Evolutionary conservation across 2,888 invertebrate genomes (phyloP), one percentile per base, ranked within the genome.

Genomic region (Atethmia centrago): DNA sequence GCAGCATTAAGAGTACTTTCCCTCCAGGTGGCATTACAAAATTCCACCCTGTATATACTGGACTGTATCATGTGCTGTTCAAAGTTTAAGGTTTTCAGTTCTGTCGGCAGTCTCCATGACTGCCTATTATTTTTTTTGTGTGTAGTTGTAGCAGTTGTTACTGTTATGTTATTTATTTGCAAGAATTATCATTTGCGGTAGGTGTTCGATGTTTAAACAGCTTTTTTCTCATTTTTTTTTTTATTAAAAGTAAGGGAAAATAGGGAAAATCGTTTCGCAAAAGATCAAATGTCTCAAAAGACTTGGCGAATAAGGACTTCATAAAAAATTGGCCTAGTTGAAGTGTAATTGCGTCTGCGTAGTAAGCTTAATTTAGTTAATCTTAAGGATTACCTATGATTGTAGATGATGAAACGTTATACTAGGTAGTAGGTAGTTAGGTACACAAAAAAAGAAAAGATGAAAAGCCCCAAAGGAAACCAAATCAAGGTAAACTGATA

Each of bases 211-310:
- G 47, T 40, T 65, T 51, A 7, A 51, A 58, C 9, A 12, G 49
- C 25, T 36, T 51, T 31, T 40, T 45, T 2, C 53, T 25, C 10
- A 12, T 7, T 31, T 63, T 0, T 10, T 10, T 49, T n/a, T n/a
- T 64, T 16, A n/a, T 12, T 8, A 28, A 36, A 63, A 10, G 16
- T 45, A 45, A 66, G 19, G 14, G 10, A 10, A 10, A 59, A 66
- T 45, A 31, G 25, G 58, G 45, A 59, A 63, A 74, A 42, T 36
- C 28, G 4, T 63, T 47, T n/a, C 28, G 47, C 21, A 16, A 64
- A 63, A 74, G n/a, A 56, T 74, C 28, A n/a, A 28, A 40, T 74
- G 40, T 47, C 55, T 47, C 36, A 62, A 73, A 55, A 47, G n/a
- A 74, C 14, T n/a, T 19, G 19, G 16, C n/a, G 28, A 53, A 74